These are phyloP conservation scores for Leptoclinus maculatus DNA, from an alignment of 2,797 vertebrate species.

Conservation along the genomic window DNA sequence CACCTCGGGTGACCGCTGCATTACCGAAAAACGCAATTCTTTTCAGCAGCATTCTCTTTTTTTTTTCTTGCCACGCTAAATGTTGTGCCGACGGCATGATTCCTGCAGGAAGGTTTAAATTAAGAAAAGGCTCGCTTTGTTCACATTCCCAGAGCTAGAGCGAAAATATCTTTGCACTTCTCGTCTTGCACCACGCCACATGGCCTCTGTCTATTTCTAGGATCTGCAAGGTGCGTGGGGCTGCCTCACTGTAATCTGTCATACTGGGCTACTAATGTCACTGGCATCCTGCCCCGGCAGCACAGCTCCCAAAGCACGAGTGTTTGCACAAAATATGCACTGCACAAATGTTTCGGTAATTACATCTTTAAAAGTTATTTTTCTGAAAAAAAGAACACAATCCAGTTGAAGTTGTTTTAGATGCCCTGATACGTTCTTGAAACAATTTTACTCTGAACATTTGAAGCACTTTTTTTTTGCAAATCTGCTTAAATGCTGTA, in stretches of 20 bases:
- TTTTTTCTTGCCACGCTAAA: constrained; percentile 1
- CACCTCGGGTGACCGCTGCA: constrained; percentile 40
- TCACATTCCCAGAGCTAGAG: constrained; percentile 2
- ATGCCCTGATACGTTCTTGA: neutral
- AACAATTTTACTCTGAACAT: constrained; percentile 1
- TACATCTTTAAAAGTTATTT: neutral
- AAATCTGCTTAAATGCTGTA: constrained; percentile 16
- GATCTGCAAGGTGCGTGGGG: constrained; percentile 9
- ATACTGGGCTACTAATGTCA: constrained; percentile 50
- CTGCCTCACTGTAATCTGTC: constrained; percentile 42
- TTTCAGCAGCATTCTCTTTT: constrained; percentile 39
- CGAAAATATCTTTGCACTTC: constrained; percentile 1
- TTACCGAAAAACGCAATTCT: constrained; percentile 18
- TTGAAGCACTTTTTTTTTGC: constrained; percentile 9
- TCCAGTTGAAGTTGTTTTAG: neutral
- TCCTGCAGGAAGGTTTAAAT: neutral
- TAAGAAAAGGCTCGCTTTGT: neutral
- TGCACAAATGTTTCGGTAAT: constrained; percentile 7
- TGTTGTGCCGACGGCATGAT: constrained; percentile 24
- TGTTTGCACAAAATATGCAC: neutral
- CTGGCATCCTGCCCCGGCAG: neutral
- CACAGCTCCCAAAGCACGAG: neutral
- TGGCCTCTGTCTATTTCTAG: constrained; percentile 42
- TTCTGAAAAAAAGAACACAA: neutral
- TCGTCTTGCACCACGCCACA: constrained; percentile 5